Conservation (phyloP, 2,113 vertebrate genomes). For the Podocnemis expansa region DNA sequence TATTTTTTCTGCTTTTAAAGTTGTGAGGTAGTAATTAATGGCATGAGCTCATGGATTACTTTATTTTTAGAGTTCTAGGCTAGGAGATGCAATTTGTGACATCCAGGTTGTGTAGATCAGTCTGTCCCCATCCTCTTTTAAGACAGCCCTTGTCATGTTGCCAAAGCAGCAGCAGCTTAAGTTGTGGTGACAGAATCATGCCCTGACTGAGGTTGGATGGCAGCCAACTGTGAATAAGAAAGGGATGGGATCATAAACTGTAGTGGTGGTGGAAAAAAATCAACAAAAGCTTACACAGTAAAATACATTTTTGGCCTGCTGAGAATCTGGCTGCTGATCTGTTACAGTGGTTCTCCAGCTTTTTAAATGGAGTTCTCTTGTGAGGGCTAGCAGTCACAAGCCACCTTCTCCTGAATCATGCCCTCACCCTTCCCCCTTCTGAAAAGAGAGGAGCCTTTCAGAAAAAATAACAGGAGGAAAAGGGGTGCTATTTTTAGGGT, state of each 20-base stretch:
- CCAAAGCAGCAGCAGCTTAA: not conserved
- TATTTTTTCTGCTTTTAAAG: not conserved
- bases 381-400: too few relatives aligned
- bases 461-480: too few relatives aligned
- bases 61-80: not conserved
- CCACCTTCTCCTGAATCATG: too few relatives aligned
- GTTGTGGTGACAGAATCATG: not conserved
- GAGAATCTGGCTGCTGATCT: not conserved
- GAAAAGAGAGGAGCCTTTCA: too few relatives aligned
- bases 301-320: not conserved
- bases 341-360: not conserved
- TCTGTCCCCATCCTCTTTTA: not conserved
- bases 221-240: not conserved
- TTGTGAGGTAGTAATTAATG: not conserved
- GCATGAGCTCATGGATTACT: not conserved
- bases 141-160: not conserved
- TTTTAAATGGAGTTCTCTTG: too few relatives aligned
- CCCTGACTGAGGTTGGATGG: not conserved
- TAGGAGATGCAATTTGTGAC: not conserved
- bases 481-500: too few relatives aligned
- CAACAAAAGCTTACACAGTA: not conserved
- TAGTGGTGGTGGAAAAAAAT: not conserved
- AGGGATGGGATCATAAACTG: not conserved
- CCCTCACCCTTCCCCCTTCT: too few relatives aligned
- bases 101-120: not conserved